Evolutionary conservation across 2,888 invertebrate species (phyloP).

Genomic region (Tipula helvola): DNA sequence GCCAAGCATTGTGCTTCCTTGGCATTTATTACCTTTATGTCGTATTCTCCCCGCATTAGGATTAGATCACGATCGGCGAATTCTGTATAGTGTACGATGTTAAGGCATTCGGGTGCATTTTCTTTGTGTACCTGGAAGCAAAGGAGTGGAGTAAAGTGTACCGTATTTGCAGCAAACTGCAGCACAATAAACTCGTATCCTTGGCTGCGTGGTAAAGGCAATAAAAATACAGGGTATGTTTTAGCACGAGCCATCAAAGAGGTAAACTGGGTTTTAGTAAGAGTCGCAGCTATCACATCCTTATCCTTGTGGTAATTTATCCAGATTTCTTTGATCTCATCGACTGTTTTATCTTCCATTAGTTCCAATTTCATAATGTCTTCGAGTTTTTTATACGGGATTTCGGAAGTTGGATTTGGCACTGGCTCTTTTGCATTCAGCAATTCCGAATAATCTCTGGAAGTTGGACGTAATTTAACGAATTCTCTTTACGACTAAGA

Average conservation of each 20-base stretch:
- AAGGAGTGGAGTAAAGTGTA: constrained; percentile 74
- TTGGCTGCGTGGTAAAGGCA: constrained; percentile 66
- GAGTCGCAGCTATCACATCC: constrained; percentile 60
- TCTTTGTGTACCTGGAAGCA: constrained; percentile 80
- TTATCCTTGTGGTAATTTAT: constrained; percentile 65
- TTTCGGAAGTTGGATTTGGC: constrained; percentile 22
- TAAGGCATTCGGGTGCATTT: constrained; percentile 78
- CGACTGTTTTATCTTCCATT: constrained; percentile 51
- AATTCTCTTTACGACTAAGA: no score
- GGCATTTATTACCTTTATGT: constrained; percentile 58
- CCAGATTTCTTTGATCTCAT: constrained; percentile 69
- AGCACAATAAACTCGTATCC: constrained; percentile 79
- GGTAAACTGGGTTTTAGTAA: constrained; percentile 48
- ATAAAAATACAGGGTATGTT: constrained; percentile 56
- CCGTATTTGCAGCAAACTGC: constrained; percentile 56
- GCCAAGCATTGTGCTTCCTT: constrained; percentile 76
- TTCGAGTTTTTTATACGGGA: constrained; percentile 42
- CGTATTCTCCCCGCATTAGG: constrained; percentile 77
- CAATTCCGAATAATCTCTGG: constrained; percentile 49
- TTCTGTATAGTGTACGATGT: constrained; percentile 67
- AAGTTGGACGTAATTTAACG: background rate
- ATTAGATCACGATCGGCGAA: constrained; percentile 58
- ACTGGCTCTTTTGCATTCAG: constrained; percentile 47
- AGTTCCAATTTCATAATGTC: constrained; percentile 69
- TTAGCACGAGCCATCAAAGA: constrained; percentile 44